Percentiles rank a stretch among this genome's conserved stretches.
These are phyloP conservation scores for Malaclemys terrapin DNA, from an alignment of 2,113 vertebrate genomes.

Conservation along the genomic window DNA sequence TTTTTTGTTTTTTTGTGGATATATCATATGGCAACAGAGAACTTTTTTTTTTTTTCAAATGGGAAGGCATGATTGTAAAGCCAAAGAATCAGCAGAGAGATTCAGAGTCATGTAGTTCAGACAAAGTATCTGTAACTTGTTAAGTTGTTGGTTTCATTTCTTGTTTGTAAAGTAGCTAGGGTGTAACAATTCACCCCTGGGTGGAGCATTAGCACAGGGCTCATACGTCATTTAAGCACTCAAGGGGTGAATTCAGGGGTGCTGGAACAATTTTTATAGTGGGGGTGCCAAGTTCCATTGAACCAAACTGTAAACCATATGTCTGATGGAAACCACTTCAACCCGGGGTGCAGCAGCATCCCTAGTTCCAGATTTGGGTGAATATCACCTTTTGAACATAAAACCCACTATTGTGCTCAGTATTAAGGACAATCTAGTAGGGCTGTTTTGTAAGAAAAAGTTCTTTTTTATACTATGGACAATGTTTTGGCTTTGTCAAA, in stretches of 20 bases:
- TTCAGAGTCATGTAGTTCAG: not conserved
- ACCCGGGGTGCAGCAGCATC: too few species aligned
- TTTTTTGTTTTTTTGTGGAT: not conserved
- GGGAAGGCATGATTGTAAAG: not conserved
- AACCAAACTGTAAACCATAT: too few species aligned
- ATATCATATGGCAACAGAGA: not conserved
- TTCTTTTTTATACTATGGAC: conserved; percentile 10
- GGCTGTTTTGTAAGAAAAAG: conserved; percentile 29
- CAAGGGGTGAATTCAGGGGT: not conserved
- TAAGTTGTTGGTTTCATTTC: not conserved
- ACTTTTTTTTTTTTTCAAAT: conserved; percentile 10
- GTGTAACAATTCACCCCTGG: not conserved
- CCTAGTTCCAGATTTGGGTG: too few species aligned
- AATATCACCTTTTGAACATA: conserved; percentile 26
- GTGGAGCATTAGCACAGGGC: not conserved
- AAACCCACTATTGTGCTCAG: conserved; percentile 9
- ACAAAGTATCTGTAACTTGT: not conserved
- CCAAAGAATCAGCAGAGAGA: not conserved
- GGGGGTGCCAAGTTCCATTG: too few species aligned
- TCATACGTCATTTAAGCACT: not conserved
- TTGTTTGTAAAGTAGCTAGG: not conserved
- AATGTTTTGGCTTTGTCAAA: conserved; percentile 62
- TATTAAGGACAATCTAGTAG: conserved; percentile 23
- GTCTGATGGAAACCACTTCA: too few species aligned
- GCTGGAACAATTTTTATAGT: too few species aligned